These are phyloP conservation scores for Borostomias antarcticus DNA, from an alignment of 2,797 vertebrate genomes.

Conservation along the genomic window DNA sequence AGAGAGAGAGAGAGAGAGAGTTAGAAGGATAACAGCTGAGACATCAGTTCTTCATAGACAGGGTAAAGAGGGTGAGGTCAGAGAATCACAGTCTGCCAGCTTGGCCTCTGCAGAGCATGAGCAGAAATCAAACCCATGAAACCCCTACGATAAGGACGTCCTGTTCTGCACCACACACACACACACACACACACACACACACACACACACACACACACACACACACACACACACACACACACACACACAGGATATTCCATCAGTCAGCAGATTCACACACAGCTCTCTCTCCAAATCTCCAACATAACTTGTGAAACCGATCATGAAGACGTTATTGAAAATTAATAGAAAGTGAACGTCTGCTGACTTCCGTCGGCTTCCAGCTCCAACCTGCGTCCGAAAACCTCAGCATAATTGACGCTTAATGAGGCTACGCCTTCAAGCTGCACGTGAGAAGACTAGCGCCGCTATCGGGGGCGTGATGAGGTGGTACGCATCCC, in stretches of 20 bases:
- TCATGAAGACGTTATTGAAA: constrained; percentile 43
- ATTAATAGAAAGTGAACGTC: constrained; percentile 32
- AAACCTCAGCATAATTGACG: not conserved
- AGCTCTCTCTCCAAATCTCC: constrained; percentile 46
- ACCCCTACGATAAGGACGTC: constrained; percentile 55
- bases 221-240: constrained; percentile 10
- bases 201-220: constrained; percentile 26
- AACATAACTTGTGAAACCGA: constrained; percentile 30
- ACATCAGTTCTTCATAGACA: constrained; percentile 56
- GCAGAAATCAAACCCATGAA: constrained; percentile 66
- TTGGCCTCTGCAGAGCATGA: constrained; percentile 44
- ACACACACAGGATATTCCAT: constrained; percentile 26
- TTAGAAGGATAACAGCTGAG: constrained; percentile 33
- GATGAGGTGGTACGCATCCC: too few species aligned
- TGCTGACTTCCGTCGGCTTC: constrained; percentile 30
- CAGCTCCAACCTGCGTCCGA: not conserved
- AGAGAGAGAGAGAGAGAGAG: too few species aligned
- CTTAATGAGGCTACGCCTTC: too few species aligned
- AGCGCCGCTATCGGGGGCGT: too few species aligned
- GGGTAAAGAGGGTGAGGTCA: constrained; percentile 58
- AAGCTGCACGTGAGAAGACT: too few species aligned
- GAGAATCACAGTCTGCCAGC: constrained; percentile 27
- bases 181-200: constrained; percentile 20
- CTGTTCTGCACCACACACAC: constrained; percentile 43
- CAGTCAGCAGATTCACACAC: too few species aligned